Conservation (phyloP, 2,113 vertebrate species). For the Nibea albiflora region DNA sequence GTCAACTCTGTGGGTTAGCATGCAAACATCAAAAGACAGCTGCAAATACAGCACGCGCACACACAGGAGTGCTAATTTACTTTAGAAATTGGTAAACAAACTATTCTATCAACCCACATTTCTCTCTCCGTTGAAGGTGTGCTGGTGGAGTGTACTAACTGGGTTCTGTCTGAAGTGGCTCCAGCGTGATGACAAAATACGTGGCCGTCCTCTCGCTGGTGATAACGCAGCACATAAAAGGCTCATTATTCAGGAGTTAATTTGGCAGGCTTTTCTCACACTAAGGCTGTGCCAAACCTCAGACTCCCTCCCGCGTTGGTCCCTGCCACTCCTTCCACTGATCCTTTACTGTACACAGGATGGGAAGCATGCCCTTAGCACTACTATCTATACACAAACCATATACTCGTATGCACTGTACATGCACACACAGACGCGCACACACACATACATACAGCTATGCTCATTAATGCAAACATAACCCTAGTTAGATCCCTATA, state of each 20-base stretch:
- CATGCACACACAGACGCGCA: conserved; percentile 5
- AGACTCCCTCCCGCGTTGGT: conserved; percentile 31
- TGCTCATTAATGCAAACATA: conserved; percentile 78
- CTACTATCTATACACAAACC: not conserved
- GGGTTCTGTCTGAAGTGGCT: conserved; percentile 49
- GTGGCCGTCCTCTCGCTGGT: conserved; percentile 40
- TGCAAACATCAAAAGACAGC: conserved; percentile 75
- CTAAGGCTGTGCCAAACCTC: conserved; percentile 47
- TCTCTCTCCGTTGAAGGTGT: conserved; percentile 31
- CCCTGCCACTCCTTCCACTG: conserved; percentile 44
- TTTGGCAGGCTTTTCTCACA: conserved; percentile 64
- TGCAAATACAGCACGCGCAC: conserved; percentile 41
- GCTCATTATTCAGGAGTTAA: conserved; percentile 74
- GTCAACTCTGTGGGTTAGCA: conserved; percentile 70
- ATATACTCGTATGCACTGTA: not conserved
- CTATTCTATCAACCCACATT: conserved; percentile 62
- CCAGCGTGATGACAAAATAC: conserved; percentile 51
- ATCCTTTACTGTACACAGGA: conserved; percentile 30
- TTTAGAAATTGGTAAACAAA: conserved; percentile 71
- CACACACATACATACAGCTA: conserved; percentile 14
- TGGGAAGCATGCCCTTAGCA: conserved; percentile 20
- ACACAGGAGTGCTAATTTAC: conserved; percentile 68
- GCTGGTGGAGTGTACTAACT: conserved; percentile 42
- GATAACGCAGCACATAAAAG: conserved; percentile 67
- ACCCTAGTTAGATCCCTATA: conserved; percentile 77